These are phyloP conservation scores for Rhincodon typus DNA, from an alignment of 2,797 vertebrate species.

Conservation along the genomic window DNA sequence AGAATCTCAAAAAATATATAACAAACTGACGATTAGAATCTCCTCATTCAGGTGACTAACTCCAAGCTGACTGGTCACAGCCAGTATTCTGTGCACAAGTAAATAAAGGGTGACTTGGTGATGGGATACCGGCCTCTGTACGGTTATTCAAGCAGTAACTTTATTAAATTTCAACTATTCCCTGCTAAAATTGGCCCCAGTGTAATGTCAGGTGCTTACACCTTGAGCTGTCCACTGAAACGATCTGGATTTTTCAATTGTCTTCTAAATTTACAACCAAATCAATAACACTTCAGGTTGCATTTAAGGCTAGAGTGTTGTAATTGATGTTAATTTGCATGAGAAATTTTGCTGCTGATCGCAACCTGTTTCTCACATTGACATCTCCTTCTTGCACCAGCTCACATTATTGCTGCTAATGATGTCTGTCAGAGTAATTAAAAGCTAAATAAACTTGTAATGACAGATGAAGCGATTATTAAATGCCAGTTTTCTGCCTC, in stretches of 20 bases:
- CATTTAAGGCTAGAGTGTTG: background rate
- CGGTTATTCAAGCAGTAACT: too few species aligned
- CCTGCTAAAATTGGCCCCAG: background rate
- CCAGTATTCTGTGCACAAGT: too few species aligned
- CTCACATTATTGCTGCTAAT: background rate
- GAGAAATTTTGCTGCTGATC: background rate
- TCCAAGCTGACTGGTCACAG: too few species aligned
- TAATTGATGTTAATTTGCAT: background rate
- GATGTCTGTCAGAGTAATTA: background rate
- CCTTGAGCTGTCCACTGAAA: background rate
- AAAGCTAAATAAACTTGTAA: background rate
- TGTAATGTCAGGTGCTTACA: background rate
- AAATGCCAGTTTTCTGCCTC: background rate
- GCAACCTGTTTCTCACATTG: background rate
- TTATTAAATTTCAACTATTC: background rate
- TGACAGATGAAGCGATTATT: background rate
- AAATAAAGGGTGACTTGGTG: too few species aligned
- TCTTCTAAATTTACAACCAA: background rate
- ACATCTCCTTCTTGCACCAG: background rate
- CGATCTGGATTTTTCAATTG: background rate
- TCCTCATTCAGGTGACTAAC: too few species aligned
- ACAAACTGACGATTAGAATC: too few species aligned
- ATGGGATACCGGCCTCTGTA: too few species aligned
- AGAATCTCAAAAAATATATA: too few species aligned
- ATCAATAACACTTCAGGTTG: background rate